Evolutionary conservation across 2,797 vertebrate genomes (phyloP), one percentile per base, ranked within the genome.

Genomic region (Lagocephalus sceleratus): DNA sequence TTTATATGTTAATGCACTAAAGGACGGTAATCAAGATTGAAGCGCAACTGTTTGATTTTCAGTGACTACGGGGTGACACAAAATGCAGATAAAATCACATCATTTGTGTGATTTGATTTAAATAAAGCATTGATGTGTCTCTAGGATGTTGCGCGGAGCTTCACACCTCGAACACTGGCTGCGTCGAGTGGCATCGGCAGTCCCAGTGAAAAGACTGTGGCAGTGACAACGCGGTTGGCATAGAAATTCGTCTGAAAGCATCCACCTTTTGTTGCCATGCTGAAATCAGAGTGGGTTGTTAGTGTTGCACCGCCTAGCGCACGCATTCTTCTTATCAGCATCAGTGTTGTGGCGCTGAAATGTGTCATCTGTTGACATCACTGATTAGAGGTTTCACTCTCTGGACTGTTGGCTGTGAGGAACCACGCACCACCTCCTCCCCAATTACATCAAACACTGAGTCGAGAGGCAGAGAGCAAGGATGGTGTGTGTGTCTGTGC

Each of bases 351-450:
- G 23, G 57, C 26, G 15, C 51, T 51, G 63, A 61, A 71, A 67
- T 68, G 60, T 73, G 70, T 71, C 53, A 25, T 58, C 60, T 75
- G 71, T 72, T 74, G 79, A 67, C 76, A 68, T 72, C 65, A 11
- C 65, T 71, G 73, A 85, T 81, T 76, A 72, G 76, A 78, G 71
- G 79, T 68, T 82, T 73, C 16, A 40, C 63, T 79, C 69, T 64
- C 67, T 51, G 75, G 75, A 73, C 71, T 66, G 67, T 60, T 7
- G 57, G 58, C 60, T 56, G 60, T 67, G 63, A 5, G 38, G 39
- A 25, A 50, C 44, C 0, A 21, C 38, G 11, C 65, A 51, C 58
- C 57, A 50, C 43, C 69, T 55, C 63, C 72, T 70, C 68, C 66
- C 76, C 77, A 76, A 76, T 79, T 77, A 81, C 65, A 73, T 70